Evolutionary conservation across 1,140 invertebrate genomes (phyloP).

Genomic region (Leucophenga varia): DNA sequence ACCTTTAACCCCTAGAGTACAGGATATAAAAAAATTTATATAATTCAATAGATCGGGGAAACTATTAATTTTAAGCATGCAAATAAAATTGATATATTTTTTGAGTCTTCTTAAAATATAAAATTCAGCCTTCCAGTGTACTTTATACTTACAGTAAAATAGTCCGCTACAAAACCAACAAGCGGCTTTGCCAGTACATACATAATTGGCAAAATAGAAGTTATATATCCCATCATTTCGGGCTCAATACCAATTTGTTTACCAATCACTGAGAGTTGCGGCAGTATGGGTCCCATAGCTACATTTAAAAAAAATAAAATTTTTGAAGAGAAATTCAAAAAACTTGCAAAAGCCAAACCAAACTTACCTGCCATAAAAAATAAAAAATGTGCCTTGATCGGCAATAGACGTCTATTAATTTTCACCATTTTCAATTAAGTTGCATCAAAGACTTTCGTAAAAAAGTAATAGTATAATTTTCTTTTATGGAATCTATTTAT

Average conservation of each 20-base stretch:
- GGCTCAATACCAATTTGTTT: conserved; percentile 74
- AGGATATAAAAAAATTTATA: too few relatives aligned
- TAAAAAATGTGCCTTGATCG: conserved; percentile 79
- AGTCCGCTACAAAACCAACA: conserved; percentile 72
- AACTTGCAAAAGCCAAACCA: not conserved
- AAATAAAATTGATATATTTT: too few relatives aligned
- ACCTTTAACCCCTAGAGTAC: too few relatives aligned
- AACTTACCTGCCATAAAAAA: conserved; percentile 78
- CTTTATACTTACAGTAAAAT: conserved; percentile 57
- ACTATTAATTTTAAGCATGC: too few relatives aligned
- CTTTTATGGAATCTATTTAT: too few relatives aligned
- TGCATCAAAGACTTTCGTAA: too few relatives aligned
- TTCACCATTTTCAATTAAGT: conserved; percentile 60
- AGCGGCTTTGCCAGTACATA: conserved; percentile 72
- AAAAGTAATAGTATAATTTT: too few relatives aligned
- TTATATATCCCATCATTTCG: conserved; percentile 71
- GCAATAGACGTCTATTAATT: conserved; percentile 67
- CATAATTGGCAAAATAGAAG: conserved; percentile 67
- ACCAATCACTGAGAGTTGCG: conserved; percentile 72
- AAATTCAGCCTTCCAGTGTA: too few relatives aligned
- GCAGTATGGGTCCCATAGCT: conserved; percentile 77
- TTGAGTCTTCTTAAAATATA: too few relatives aligned
- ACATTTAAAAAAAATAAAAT: conserved; percentile 34
- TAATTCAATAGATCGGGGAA: too few relatives aligned
- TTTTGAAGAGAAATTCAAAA: not conserved